phyloP scores from a whole-genome alignment of 92 coral and sea anemone species.

The Porites divaricata region DNA sequence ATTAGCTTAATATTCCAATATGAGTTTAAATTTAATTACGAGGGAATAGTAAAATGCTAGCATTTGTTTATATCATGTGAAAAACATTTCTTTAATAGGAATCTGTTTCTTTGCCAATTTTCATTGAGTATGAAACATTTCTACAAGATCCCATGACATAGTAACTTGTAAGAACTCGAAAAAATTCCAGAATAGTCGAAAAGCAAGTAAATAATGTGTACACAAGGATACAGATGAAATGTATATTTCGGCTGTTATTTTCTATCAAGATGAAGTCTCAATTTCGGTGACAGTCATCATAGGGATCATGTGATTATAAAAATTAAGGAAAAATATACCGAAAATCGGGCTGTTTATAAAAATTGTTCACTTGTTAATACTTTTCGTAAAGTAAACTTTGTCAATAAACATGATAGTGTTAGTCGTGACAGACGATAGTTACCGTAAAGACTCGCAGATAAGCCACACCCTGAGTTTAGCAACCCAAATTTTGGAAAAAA shows the following conservation, averaged over 20 bases:
- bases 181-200: constrained; percentile 10
- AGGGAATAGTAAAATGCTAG: constrained; percentile 6
- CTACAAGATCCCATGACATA: too few species aligned
- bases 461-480: too few species aligned
- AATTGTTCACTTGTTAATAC: too few species aligned
- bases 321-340: neutral
- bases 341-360: neutral
- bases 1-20: constrained; percentile 1
- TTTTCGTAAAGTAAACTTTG: neutral
- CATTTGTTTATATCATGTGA: constrained; percentile 8
- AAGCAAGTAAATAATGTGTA: neutral
- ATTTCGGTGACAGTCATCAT: too few species aligned
- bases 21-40: constrained; percentile 8
- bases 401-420: constrained; percentile 8
- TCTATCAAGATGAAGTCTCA: neutral
- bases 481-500: too few species aligned
- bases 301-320: neutral
- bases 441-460: too few species aligned
- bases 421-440: constrained; percentile 2
- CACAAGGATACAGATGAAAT: constrained; percentile 1
- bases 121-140: neutral
- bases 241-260: constrained; percentile 9
- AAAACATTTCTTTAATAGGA: constrained; percentile 3
- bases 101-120: constrained; percentile 7
- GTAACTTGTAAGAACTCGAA: neutral